phyloP scores from a whole-genome alignment of 2,113 vertebrate genomes.

The Falcunculus frontatus region DNA sequence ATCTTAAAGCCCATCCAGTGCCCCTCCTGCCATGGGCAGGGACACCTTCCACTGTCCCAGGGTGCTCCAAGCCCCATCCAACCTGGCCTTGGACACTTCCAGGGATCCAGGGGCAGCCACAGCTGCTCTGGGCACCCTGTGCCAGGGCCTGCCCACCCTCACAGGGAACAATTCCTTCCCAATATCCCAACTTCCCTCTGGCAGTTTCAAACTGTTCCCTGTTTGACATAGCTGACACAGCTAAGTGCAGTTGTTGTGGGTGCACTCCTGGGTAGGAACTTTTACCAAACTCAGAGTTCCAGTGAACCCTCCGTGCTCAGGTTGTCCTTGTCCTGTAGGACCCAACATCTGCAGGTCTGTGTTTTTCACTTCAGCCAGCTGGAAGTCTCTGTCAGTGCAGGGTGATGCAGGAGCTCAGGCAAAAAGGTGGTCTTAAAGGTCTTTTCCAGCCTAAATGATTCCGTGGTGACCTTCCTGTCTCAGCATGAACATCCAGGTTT shows the following conservation, averaged over 20 bases:
- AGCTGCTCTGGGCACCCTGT: neutral
- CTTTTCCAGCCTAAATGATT: neutral
- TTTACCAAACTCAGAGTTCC: too few species aligned
- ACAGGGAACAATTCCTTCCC: rapidly evolving
- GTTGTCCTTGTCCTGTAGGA: neutral
- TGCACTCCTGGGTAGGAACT: neutral
- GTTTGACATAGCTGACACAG: too few species aligned
- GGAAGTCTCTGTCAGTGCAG: neutral
- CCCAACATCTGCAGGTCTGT: neutral
- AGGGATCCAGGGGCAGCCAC: neutral
- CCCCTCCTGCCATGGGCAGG: neutral
- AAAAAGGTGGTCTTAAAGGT: neutral
- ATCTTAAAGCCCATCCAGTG: rapidly evolving
- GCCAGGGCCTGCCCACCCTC: neutral
- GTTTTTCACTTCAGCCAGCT: neutral
- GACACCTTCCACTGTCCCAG: neutral
- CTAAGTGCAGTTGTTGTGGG: neutral
- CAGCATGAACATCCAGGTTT: neutral
- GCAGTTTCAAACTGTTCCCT: neutral
- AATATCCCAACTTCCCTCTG: neutral
- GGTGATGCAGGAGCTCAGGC: neutral
- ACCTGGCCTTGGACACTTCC: rapidly evolving
- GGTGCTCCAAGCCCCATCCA: rapidly evolving
- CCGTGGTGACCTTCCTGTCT: neutral
- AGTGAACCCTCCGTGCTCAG: neutral